Evolutionary conservation across 2,888 invertebrate genomes (phyloP).

Genomic region (Nomada fucata): DNA sequence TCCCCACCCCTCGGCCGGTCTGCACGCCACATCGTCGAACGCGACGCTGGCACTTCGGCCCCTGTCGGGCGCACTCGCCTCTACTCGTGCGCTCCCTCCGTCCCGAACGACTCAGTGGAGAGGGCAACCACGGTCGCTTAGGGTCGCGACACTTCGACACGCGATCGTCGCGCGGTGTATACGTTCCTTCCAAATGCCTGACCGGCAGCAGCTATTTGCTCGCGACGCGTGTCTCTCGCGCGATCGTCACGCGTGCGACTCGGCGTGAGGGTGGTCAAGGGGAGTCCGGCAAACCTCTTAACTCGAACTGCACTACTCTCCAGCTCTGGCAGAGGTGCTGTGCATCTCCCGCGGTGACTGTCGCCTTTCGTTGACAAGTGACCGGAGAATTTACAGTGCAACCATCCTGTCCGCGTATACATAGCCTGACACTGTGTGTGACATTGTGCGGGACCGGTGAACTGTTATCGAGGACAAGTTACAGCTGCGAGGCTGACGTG

Average conservation of each 20-base stretch:
- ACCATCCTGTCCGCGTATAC: no score
- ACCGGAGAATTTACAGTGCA: background rate
- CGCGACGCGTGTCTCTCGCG: constrained; percentile 71
- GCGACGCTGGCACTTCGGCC: background rate
- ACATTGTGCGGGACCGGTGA: constrained; percentile 1
- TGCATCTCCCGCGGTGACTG: background rate
- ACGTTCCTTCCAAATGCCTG: constrained; percentile 56
- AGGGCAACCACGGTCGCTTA: constrained; percentile 15
- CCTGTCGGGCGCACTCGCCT: background rate
- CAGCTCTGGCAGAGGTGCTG: background rate
- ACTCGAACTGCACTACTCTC: constrained; percentile 13
- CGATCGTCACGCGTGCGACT: constrained; percentile 62
- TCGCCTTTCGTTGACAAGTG: background rate
- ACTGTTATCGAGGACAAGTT: background rate
- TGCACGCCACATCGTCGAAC: background rate
- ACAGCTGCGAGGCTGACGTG: no score
- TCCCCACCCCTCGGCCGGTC: background rate
- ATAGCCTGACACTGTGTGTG: background rate
- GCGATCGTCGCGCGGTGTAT: constrained; percentile 60
- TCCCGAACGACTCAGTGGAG: background rate
- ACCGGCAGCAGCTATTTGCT: constrained; percentile 57
- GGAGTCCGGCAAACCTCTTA: constrained; percentile 35
- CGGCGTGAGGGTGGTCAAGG: constrained; percentile 60
- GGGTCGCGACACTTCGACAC: constrained; percentile 57
- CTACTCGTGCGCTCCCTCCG: constrained; percentile 2